These are phyloP conservation scores for Gulo gulo DNA, from an alignment of 2,113 vertebrate species.

Conservation along the genomic window DNA sequence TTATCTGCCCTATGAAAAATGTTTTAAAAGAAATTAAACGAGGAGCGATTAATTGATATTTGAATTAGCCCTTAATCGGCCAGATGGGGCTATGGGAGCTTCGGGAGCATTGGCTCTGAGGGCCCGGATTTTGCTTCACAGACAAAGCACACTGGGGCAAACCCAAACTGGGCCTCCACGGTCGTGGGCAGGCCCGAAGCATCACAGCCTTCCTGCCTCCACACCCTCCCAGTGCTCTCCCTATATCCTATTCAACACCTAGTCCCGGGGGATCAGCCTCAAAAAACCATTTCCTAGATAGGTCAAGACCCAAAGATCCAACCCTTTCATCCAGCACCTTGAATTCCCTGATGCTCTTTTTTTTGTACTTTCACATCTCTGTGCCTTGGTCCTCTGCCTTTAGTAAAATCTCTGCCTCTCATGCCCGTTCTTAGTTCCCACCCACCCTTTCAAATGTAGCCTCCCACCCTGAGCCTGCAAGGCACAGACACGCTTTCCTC, in stretches of 20 bases:
- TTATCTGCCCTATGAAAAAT: slow-evolving; percentile 35
- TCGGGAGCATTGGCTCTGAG: not conserved
- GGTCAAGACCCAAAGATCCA: not conserved
- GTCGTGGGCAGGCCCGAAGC: not conserved
- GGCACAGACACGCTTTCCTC: not conserved
- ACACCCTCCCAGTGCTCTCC: not conserved
- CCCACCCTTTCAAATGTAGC: not conserved
- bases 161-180: not conserved
- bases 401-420: not conserved
- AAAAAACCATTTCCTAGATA: not conserved
- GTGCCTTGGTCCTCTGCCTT: not conserved
- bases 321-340: not conserved
- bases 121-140: not conserved
- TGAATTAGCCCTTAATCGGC: not conserved
- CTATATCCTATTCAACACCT: not conserved
- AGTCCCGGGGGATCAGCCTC: not conserved
- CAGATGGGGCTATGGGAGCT: not conserved
- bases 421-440: not conserved
- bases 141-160: not conserved
- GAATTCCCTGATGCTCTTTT: not conserved
- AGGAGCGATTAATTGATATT: slow-evolving; percentile 8
- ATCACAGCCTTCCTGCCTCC: not conserved
- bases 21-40: slow-evolving; percentile 46
- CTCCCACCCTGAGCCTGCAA: not conserved
- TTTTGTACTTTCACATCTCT: not conserved